Evolutionary conservation across 2,888 invertebrate species (phyloP).

Genomic region (Podabrus alpinus): DNA sequence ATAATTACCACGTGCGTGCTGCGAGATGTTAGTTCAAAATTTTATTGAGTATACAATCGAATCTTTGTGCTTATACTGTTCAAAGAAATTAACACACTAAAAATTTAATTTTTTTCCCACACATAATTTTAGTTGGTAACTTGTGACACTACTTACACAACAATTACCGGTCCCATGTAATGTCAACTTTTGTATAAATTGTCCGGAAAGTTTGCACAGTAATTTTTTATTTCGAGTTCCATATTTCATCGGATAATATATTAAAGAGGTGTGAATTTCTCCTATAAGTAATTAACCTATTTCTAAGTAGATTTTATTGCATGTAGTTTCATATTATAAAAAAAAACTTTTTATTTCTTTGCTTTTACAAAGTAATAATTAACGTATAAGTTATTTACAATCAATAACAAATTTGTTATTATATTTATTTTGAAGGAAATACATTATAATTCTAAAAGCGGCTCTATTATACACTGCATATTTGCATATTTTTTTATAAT

Average conservation of each 20-base stretch:
- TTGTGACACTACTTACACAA: not conserved
- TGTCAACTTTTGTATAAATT: not conserved
- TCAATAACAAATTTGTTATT: not conserved
- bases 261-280: conserved; percentile 10
- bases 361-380: not conserved
- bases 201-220: not conserved
- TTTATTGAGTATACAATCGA: not conserved
- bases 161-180: not conserved
- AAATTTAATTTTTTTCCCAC: not conserved
- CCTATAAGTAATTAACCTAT: conserved; percentile 6
- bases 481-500: not conserved
- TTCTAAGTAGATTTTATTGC: not conserved
- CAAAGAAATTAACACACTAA: not conserved
- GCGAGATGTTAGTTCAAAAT: not conserved
- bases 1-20: not conserved
- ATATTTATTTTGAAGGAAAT: not conserved
- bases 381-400: not conserved
- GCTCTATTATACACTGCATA: not conserved
- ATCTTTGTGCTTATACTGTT: not conserved
- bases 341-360: not conserved
- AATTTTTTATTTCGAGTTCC: not conserved
- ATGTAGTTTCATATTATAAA: not conserved
- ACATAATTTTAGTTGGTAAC: not conserved
- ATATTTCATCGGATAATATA: not conserved
- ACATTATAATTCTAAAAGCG: not conserved